Conservation (phyloP, 2,888 invertebrate species). For the Polydrusus tereticollis region DNA sequence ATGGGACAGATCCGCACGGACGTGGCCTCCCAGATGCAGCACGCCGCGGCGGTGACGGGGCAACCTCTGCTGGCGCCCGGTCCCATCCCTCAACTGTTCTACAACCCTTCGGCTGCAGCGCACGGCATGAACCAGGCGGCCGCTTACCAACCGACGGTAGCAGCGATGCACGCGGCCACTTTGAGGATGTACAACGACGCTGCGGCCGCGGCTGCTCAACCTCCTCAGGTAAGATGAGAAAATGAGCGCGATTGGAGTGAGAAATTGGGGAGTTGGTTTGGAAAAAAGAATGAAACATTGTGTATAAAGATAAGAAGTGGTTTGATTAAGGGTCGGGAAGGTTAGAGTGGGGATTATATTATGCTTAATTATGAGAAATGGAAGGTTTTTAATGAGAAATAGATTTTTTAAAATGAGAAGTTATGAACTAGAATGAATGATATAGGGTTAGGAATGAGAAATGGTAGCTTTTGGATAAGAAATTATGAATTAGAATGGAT, state of each 20-base stretch:
- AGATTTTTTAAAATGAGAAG: background rate
- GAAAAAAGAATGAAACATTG: background rate
- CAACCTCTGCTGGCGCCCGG: slow-evolving; percentile 88
- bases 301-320: no score
- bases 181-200: slow-evolving; percentile 75
- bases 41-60: slow-evolving; percentile 83
- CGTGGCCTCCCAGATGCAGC: slow-evolving; percentile 80
- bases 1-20: slow-evolving; percentile 69
- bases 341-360: no score
- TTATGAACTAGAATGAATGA: no score
- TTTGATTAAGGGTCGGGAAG: no score
- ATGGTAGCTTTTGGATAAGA: background rate
- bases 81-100: slow-evolving; percentile 75
- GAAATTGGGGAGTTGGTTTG: background rate
- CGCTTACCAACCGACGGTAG: slow-evolving; percentile 58
- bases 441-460: no score
- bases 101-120: slow-evolving; percentile 58
- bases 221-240: slow-evolving; percentile 21
- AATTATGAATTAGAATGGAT: background rate
- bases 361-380: no score
- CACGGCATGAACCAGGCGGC: slow-evolving; percentile 63
- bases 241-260: background rate
- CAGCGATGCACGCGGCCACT: slow-evolving; percentile 54
- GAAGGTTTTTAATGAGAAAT: background rate
- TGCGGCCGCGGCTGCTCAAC: slow-evolving; percentile 30